A percentile compares a stretch with the other conserved stretches of the same genome.
These are phyloP conservation scores for Speoplatyrhinus poulsoni DNA, from an alignment of 2,113 vertebrate species.

Conservation along the genomic window DNA sequence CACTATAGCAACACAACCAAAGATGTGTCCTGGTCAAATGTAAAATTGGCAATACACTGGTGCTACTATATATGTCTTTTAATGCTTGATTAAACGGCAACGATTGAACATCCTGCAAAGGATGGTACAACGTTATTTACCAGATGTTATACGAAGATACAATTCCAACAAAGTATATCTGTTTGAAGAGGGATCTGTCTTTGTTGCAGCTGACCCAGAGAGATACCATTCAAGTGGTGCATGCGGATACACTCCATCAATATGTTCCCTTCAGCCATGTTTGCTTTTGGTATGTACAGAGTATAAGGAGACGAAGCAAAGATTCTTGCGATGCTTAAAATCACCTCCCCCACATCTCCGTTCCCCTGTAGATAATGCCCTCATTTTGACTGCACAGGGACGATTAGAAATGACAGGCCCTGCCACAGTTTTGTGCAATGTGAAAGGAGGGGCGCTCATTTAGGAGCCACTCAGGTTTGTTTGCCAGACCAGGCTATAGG, in stretches of 20 bases:
- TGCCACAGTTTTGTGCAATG: not conserved
- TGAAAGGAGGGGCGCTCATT: constrained; percentile 9
- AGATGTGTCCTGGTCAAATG: no score
- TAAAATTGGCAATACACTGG: no score
- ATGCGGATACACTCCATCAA: not conserved
- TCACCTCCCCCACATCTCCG: not conserved
- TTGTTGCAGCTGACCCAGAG: not conserved
- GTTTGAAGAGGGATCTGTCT: constrained; percentile 10
- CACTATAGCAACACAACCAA: no score
- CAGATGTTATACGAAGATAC: no score
- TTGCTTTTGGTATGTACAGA: not conserved
- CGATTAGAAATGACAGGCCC: constrained; percentile 18
- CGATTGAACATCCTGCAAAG: no score
- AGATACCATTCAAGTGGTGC: not conserved
- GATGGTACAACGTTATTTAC: no score
- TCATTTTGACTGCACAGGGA: not conserved
- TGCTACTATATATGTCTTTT: no score
- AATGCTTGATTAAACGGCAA: no score
- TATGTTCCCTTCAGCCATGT: not conserved
- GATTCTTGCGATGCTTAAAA: not conserved
- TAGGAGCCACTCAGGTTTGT: constrained; percentile 24
- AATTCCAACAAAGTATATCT: no score
- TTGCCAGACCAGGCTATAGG: constrained; percentile 19
- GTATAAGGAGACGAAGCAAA: not conserved
- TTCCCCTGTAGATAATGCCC: constrained; percentile 9